Percentiles rank a stretch among this genome's conserved stretches.
phyloP scores from a whole-genome alignment of 1,140 invertebrate species.

The Leptinotarsa lineolata region DNA sequence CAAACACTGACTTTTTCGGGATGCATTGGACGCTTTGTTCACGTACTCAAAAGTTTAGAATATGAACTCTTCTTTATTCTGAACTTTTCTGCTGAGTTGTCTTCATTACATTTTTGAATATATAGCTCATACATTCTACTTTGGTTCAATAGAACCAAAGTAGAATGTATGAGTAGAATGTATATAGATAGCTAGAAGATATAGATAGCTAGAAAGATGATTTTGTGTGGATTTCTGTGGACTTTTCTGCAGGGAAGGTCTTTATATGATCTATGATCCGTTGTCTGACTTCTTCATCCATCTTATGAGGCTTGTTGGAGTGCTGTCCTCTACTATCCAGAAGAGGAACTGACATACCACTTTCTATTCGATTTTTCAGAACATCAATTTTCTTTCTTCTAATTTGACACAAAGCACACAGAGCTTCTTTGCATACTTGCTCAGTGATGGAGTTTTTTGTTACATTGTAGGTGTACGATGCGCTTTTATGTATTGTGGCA shows the following conservation, averaged over 20 bases:
- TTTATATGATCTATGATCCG: neutral
- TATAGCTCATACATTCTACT: neutral
- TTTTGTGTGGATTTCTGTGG: neutral
- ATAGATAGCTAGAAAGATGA: no score
- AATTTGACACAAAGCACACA: neutral
- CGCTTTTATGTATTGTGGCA: neutral
- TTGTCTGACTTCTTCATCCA: neutral
- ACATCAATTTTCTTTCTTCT: neutral
- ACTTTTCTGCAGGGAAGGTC: neutral
- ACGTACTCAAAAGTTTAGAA: no score
- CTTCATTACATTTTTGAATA: constrained; percentile 4
- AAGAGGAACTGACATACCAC: neutral
- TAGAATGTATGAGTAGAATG: no score
- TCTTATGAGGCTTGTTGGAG: neutral
- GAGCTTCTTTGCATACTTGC: neutral
- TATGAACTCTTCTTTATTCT: no score
- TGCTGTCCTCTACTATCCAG: neutral
- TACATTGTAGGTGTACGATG: neutral
- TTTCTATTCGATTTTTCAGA: neutral
- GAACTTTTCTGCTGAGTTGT: no score
- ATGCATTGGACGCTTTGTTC: no score
- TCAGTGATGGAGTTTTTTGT: neutral
- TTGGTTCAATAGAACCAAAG: neutral
- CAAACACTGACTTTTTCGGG: no score
- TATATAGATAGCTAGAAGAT: no score